A percentile compares a stretch with the other conserved stretches of the same genome.
These are phyloP conservation scores for Caenorhabditis tropicalis DNA, from an alignment of 1,140 invertebrate genomes.

Conservation along the genomic window DNA sequence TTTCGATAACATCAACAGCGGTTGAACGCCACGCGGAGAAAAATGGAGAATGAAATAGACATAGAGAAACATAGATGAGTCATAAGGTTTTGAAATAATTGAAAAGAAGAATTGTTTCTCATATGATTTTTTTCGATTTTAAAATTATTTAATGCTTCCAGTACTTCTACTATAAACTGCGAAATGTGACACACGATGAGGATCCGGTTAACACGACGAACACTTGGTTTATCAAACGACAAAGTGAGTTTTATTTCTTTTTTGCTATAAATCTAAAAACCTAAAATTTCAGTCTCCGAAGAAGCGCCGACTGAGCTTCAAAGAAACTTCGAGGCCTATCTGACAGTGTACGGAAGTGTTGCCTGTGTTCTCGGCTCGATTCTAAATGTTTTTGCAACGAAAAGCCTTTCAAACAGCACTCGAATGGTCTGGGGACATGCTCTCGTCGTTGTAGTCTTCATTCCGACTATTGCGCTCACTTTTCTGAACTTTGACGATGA, in stretches of 20 bases:
- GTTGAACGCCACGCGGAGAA: no score
- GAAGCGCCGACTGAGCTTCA: conserved; percentile 38
- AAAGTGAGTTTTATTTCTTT: no score
- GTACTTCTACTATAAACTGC: conserved; percentile 55
- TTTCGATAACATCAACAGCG: no score
- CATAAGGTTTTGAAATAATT: no score
- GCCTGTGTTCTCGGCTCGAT: conserved; percentile 42
- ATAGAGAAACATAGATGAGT: no score
- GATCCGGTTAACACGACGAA: neutral
- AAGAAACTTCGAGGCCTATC: conserved; percentile 43
- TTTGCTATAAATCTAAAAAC: no score
- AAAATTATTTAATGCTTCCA: neutral
- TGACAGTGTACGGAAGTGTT: conserved; percentile 41
- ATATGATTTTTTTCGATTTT: neutral
- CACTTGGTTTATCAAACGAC: conserved; percentile 15
- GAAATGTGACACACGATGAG: conserved; percentile 39
- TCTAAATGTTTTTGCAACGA: conserved; percentile 43
- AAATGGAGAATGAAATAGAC: no score
- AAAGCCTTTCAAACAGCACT: conserved; percentile 36
- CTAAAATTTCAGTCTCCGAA: neutral
- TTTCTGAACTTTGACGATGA: conserved; percentile 46
- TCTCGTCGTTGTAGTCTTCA: conserved; percentile 38
- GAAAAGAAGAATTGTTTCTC: no score
- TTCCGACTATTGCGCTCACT: conserved; percentile 43
- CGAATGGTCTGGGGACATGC: conserved; percentile 47